Evolutionary conservation across 1,140 invertebrate species (phyloP).

Genomic region (Drosophila gunungcola): DNA sequence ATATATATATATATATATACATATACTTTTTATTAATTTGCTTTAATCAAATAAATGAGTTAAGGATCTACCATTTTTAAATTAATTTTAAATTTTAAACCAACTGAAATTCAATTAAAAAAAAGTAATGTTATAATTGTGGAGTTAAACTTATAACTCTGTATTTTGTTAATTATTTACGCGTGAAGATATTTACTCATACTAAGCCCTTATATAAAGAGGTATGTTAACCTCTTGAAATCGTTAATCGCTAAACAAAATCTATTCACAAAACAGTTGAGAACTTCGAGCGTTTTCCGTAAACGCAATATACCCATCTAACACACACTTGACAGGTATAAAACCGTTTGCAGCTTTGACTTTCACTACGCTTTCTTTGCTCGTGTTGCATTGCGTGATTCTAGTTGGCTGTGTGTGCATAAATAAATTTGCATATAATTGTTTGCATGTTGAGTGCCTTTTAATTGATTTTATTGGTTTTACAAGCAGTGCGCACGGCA

Average conservation of each 20-base stretch:
- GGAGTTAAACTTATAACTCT: too few species aligned
- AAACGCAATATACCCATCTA: background rate
- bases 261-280: background rate
- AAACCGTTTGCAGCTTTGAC: conserved; percentile 72
- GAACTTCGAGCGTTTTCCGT: background rate
- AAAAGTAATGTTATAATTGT: too few species aligned
- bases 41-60: too few species aligned
- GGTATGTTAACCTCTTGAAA: too few species aligned
- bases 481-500: conserved; percentile 59
- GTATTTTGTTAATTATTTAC: too few species aligned
- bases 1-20: too few species aligned
- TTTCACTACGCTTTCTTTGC: conserved; percentile 27
- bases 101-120: too few species aligned
- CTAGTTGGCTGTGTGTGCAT: conserved; percentile 52
- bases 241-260: background rate
- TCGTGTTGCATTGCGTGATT: conserved; percentile 9
- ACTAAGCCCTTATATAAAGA: too few species aligned
- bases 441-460: conserved; percentile 81
- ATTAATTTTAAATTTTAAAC: too few species aligned
- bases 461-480: conserved; percentile 83
- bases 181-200: too few species aligned
- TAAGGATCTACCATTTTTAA: too few species aligned
- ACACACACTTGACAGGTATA: conserved; percentile 12
- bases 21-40: background rate
- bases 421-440: conserved; percentile 83